Conservation (phyloP, 2,888 invertebrate genomes). For the Tortrix viridana region DNA sequence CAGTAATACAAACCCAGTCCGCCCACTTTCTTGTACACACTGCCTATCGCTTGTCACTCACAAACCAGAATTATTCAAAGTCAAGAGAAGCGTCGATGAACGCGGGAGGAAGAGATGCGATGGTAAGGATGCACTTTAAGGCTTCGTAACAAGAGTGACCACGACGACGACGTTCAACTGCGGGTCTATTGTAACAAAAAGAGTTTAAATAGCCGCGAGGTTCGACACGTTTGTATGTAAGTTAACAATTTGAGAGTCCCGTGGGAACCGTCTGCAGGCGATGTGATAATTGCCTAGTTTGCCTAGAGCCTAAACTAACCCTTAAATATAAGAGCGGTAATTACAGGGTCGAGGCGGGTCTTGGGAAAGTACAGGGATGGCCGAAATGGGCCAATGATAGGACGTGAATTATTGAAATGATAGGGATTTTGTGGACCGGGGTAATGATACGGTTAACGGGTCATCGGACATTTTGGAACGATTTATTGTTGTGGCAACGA, state of each 20-base stretch:
- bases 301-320: slow-evolving; percentile 72
- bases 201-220: slow-evolving; percentile 63
- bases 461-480: slow-evolving; percentile 48
- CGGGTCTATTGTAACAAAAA: slow-evolving; percentile 69
- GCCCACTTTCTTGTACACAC: slow-evolving; percentile 53
- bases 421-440: slow-evolving; percentile 54
- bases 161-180: slow-evolving; percentile 54
- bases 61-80: slow-evolving; percentile 36
- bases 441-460: slow-evolving; percentile 61
- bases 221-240: slow-evolving; percentile 72
- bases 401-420: slow-evolving; percentile 66
- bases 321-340: slow-evolving; percentile 69
- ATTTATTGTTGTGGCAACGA: slow-evolving; percentile 32
- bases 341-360: slow-evolving; percentile 56
- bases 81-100: slow-evolving; percentile 55
- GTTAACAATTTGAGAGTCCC: slow-evolving; percentile 73
- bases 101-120: slow-evolving; percentile 41
- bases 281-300: slow-evolving; percentile 79
- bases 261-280: slow-evolving; percentile 77
- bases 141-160: slow-evolving; percentile 70
- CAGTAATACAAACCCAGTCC: slow-evolving; percentile 63
- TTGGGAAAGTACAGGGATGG: slow-evolving; percentile 59
- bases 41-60: slow-evolving; percentile 51
- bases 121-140: slow-evolving; percentile 60
- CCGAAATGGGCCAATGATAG: slow-evolving; percentile 49